A percentile compares a stretch with the other conserved stretches of the same genome.
Evolutionary conservation across 2,113 vertebrate genomes (phyloP).

Genomic region (Telmatochromis sp.): DNA sequence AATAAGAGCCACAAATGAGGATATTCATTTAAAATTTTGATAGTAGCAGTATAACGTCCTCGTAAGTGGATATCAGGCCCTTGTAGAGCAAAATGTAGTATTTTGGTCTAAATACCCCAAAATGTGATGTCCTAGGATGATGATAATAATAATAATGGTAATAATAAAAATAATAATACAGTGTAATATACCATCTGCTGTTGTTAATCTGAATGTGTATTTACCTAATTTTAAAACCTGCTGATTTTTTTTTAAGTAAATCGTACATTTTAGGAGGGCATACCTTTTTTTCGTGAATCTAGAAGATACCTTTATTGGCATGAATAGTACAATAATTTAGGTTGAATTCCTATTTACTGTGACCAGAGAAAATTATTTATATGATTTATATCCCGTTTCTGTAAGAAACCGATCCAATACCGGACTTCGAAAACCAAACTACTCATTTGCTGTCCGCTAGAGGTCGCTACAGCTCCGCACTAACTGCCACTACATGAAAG

Average conservation of each 20-base stretch:
- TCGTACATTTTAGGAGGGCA: not conserved
- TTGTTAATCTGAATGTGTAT: not conserved
- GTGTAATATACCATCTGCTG: not conserved
- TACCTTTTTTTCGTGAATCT: not conserved
- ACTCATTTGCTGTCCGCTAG: not conserved
- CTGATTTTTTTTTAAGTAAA: not conserved
- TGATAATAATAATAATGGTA: not conserved
- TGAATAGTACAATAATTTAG: not conserved
- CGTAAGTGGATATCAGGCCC: not conserved
- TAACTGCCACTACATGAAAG: not conserved
- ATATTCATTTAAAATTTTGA: not conserved
- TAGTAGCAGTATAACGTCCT: not conserved
- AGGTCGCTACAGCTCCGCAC: slow-evolving; percentile 1
- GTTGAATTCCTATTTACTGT: not conserved
- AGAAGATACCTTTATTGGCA: not conserved
- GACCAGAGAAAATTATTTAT: not conserved
- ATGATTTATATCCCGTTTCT: not conserved
- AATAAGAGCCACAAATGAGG: not conserved
- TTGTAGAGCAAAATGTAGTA: not conserved
- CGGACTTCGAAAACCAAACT: not conserved
- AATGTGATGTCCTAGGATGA: not conserved
- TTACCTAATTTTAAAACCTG: not conserved
- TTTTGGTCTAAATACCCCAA: not conserved
- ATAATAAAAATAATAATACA: not conserved
- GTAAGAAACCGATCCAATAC: not conserved